Conservation (phyloP, 2,888 invertebrate genomes). For the Cerastis leucographa region DNA sequence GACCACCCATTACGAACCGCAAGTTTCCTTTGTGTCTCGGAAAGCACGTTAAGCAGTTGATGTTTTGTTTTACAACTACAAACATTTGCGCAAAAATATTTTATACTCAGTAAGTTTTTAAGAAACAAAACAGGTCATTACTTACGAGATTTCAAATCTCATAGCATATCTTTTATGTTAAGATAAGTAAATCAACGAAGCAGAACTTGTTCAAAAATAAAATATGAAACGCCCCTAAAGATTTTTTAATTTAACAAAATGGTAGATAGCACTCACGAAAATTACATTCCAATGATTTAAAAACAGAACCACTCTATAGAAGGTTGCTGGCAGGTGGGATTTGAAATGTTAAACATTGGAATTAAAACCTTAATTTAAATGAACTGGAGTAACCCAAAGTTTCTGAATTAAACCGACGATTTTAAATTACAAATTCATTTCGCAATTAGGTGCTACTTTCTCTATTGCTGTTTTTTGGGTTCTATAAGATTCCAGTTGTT, state of each 20-base stretch:
- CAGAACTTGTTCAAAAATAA: slow-evolving; percentile 15
- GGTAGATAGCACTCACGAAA: slow-evolving; percentile 45
- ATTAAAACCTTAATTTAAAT: slow-evolving; percentile 31
- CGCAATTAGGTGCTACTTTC: slow-evolving; percentile 1
- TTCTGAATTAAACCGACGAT: slow-evolving; percentile 1
- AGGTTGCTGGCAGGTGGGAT: not conserved
- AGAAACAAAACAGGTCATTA: slow-evolving; percentile 1
- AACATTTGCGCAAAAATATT: no score
- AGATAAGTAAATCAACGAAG: slow-evolving; percentile 19
- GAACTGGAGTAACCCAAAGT: slow-evolving; percentile 12
- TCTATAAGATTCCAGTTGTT: not conserved
- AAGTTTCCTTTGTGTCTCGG: no score
- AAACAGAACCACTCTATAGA: slow-evolving; percentile 13
- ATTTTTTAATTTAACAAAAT: slow-evolving; percentile 47
- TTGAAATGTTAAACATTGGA: slow-evolving; percentile 14
- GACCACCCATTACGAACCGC: no score
- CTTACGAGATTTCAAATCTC: not conserved
- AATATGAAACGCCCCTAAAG: slow-evolving; percentile 28
- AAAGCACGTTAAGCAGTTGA: no score
- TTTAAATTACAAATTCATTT: slow-evolving; percentile 33
- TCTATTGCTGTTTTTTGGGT: not conserved
- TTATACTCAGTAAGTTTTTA: not conserved
- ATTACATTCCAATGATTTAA: slow-evolving; percentile 50
- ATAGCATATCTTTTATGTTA: not conserved
- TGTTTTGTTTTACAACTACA: no score